These are phyloP conservation scores for Xanthorhoe spadicearia DNA, from an alignment of 2,888 invertebrate genomes.

Conservation along the genomic window DNA sequence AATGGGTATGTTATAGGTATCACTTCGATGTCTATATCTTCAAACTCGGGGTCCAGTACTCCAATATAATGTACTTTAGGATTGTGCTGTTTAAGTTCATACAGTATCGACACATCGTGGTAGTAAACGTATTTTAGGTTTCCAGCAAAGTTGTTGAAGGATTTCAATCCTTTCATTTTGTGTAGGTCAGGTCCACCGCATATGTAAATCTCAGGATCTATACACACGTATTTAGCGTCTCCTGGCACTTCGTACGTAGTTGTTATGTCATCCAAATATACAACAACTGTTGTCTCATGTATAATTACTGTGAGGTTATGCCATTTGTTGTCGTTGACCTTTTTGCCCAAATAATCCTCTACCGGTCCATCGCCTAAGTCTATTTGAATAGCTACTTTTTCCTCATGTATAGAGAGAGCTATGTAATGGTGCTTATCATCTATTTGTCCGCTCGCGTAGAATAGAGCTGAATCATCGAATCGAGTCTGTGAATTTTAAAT, in stretches of 20 bases:
- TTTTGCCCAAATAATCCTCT: slow-evolving; percentile 87
- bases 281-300: slow-evolving; percentile 88
- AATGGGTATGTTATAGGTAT: slow-evolving; percentile 97
- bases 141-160: slow-evolving; percentile 94
- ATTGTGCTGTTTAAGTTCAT: slow-evolving; percentile 93
- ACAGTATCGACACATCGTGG: slow-evolving; percentile 95
- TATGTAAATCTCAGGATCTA: slow-evolving; percentile 97
- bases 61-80: slow-evolving; percentile 93
- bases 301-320: slow-evolving; percentile 95
- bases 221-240: slow-evolving; percentile 88
- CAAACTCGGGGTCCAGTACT: slow-evolving; percentile 92
- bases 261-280: slow-evolving; percentile 90
- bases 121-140: slow-evolving; percentile 96
- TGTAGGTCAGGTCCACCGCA: slow-evolving; percentile 94
- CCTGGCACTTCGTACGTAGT: slow-evolving; percentile 90
- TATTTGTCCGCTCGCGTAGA: slow-evolving; percentile 96
- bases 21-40: slow-evolving; percentile 92
- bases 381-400: slow-evolving; percentile 93
- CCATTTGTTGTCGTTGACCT: slow-evolving; percentile 91
- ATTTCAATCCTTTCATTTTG: slow-evolving; percentile 92
- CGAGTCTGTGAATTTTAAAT: slow-evolving; percentile 86
- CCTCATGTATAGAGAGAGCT: slow-evolving; percentile 93
- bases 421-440: slow-evolving; percentile 95
- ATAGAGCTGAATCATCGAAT: slow-evolving; percentile 95
- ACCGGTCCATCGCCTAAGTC: slow-evolving; percentile 93